Evolutionary conservation across 2,888 invertebrate species (phyloP).

Genomic region (Thelaira solivaga): DNA sequence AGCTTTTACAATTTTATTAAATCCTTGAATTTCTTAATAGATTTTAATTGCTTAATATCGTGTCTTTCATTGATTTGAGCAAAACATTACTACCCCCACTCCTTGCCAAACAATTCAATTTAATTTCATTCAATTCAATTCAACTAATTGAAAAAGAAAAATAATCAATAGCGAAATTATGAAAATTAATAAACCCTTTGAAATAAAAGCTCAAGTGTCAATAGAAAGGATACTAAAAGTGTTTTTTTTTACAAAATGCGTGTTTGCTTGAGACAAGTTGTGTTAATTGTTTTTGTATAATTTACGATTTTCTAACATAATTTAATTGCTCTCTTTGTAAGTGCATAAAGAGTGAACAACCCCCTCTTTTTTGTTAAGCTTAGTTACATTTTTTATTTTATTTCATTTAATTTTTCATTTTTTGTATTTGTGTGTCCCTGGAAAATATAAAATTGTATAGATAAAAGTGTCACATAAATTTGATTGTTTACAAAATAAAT

Average conservation of each 20-base stretch:
- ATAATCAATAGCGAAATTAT: slow-evolving; percentile 4
- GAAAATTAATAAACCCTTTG: slow-evolving; percentile 39
- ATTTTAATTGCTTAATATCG: slow-evolving; percentile 63
- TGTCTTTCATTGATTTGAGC: slow-evolving; percentile 44
- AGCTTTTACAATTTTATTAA: slow-evolving; percentile 41
- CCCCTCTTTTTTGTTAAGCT: background rate
- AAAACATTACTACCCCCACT: too few relatives aligned
- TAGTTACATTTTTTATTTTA: too few relatives aligned
- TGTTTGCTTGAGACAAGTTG: slow-evolving; percentile 46
- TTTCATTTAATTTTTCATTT: background rate
- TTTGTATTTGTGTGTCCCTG: background rate
- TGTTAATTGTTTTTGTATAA: slow-evolving; percentile 60
- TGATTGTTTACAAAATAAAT: slow-evolving; percentile 33
- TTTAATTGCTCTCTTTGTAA: slow-evolving; percentile 49
- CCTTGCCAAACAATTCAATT: slow-evolving; percentile 15
- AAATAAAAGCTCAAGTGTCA: slow-evolving; percentile 14
- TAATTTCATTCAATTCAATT: slow-evolving; percentile 36
- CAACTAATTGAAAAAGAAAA: slow-evolving; percentile 50
- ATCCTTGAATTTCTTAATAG: slow-evolving; percentile 59
- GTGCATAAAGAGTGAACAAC: background rate
- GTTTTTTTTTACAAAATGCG: slow-evolving; percentile 32
- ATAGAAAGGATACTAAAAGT: background rate
- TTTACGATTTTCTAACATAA: slow-evolving; percentile 62
- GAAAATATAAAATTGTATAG: slow-evolving; percentile 48
- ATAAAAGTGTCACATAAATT: slow-evolving; percentile 56